These are phyloP conservation scores for Hoplostethus mediterraneus DNA, from an alignment of 2,797 vertebrate species.

Conservation along the genomic window DNA sequence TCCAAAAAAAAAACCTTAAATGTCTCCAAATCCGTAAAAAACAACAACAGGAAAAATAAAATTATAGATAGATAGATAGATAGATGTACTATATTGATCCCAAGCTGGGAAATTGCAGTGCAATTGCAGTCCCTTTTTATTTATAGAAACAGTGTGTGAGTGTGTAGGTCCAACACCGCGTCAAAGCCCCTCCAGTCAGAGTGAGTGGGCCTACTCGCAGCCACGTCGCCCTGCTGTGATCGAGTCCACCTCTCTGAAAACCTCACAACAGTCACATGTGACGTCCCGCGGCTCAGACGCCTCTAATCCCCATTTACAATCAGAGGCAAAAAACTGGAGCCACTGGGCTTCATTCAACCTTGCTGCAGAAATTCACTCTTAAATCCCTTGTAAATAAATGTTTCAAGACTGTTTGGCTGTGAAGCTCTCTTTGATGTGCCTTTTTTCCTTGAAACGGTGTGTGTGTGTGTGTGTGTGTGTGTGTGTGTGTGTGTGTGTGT, in stretches of 20 bases:
- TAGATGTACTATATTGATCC: too few relatives aligned
- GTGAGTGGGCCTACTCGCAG: constrained; percentile 14
- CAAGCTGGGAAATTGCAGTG: too few relatives aligned
- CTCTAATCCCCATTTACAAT: constrained; percentile 1
- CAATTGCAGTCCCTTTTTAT: not conserved
- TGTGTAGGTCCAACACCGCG: not conserved
- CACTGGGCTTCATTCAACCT: not conserved
- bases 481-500: not conserved
- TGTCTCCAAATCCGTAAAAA: too few relatives aligned
- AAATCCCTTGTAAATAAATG: not conserved
- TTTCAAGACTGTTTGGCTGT: not conserved
- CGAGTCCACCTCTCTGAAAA: constrained; percentile 7
- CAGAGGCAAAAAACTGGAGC: too few relatives aligned
- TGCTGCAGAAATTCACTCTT: not conserved
- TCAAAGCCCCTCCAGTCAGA: not conserved
- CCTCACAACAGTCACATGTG: not conserved
- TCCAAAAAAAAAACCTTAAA: too few relatives aligned
- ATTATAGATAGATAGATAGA: too few relatives aligned
- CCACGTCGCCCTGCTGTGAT: constrained; percentile 20
- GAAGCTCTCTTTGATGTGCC: not conserved
- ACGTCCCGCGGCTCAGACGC: not conserved
- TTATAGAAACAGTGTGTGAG: not conserved
- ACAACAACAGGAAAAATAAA: too few relatives aligned
- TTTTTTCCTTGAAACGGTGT: too few relatives aligned
- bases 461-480: too few relatives aligned